Base-by-base conservation (phyloP, 2,888 invertebrate species). In the Archips crataeganus region DNA sequence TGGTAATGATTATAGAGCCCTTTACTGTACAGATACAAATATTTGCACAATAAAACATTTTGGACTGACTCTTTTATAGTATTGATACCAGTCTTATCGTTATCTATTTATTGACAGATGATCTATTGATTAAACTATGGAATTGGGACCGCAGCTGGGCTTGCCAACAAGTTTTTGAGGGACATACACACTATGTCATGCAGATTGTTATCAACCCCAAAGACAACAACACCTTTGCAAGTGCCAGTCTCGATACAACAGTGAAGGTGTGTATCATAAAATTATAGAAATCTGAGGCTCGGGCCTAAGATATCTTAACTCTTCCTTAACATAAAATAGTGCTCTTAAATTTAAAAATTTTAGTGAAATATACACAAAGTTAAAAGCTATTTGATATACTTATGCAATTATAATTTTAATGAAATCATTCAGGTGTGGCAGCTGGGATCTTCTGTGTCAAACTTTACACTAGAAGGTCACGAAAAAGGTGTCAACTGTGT, bases 131-230 rank as follows among this genome's bases (percentile, higher is more conserved):
- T 77, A 99, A 99, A 90, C 91, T 99, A 75, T 99, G 99, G 99
- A 99, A 99, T 90, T 99, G 99, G 99, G 99, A 99, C 70, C 99
- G 99, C 87, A 96, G 98, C 84, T 99, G 99, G 99, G 96, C 97
- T 0, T 98, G 99, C 83, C 99, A 99, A 87, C 99, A 99, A 89
- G 98, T 99, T 13, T 99, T 99, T 87, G 99, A 99, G 87, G 99
- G 99, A 0, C 99, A 99, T 94, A 98, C 99, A 0, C 99, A 99
- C 91, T 99, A 99, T 86, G 99, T 99, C 1, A 99, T 99, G 99
- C 99, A 99, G 92, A 98, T 99, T 81, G 99, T 99, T 0, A 98
- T 99, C 84, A 99, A 99, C 92, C 99, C 99, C 0, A 99, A 99
- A 90, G 99, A 99, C 88, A 99, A 99, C 92, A 99, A 99, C 91